Base-by-base conservation (phyloP, 2,888 invertebrate species). In the Lithophane socia region DNA sequence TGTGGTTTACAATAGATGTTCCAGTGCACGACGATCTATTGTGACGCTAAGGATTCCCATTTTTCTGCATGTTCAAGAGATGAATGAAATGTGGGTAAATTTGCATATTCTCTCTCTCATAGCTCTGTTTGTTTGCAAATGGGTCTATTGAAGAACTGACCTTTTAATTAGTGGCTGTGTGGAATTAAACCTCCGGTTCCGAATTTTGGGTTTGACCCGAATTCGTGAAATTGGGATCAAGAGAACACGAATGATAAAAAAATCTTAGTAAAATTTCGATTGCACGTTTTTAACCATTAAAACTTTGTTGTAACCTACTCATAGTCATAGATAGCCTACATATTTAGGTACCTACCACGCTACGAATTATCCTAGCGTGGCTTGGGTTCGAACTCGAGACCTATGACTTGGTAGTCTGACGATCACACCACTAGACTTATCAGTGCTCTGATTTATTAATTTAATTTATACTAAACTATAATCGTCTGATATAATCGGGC, bases 1-100 rank as follows among this genome's bases (percentile, higher is more conserved):
- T 81, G 49, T 29, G 29, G 54, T 12, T 64, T 29, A 74, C 74
- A 85, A 82, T 71, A 80, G 74, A 58, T 68, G 54, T 63, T 68
- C 37, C 49, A 68, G 56, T 68, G 58, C 47, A 58, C 47, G 47
- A 64, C 16, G 24, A n/a, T 71, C 74, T 56, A 85, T 82, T 85
- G 67, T 85, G 13, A 64, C 56, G 42, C 21, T 68, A 21, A 44
- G 56, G 56, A 44, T 64, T 60, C 61, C 56, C 29, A 42, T 66
- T 58, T 37, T 61, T 70, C 42, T 69, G 66, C 42, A 54, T 68
- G 12, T 71, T 71, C 49, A 24, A 66, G n/a, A 61, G 66, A 44
- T 58, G 61, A 72, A 69, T 61, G n/a, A 71, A 77, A 44, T 13
- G n/a, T 37, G 1, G 3, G 13, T 56, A 49, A 24, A 12, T 64